Evolutionary conservation across 2,797 vertebrate species (phyloP).

Genomic region (Pseudomugil tenellus): DNA sequence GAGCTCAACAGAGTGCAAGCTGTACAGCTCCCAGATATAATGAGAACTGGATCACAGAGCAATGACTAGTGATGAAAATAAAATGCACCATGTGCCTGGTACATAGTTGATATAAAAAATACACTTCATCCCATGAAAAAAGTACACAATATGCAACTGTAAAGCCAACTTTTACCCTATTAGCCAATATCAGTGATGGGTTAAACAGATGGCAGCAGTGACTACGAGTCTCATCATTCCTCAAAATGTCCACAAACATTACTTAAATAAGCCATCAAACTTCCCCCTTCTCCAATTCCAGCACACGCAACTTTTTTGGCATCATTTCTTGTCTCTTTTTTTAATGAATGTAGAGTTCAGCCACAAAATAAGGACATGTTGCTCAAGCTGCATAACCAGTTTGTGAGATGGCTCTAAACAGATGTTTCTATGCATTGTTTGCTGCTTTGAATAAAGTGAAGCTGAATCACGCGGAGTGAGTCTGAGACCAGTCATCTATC

Average conservation of each 20-base stretch:
- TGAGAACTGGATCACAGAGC: slow-evolving; percentile 22
- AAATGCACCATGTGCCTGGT: background rate
- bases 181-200: slow-evolving; percentile 34
- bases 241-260: slow-evolving; percentile 74
- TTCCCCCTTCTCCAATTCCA: slow-evolving; percentile 59
- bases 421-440: slow-evolving; percentile 3
- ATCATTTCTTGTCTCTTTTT: slow-evolving; percentile 54
- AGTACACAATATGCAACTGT: background rate
- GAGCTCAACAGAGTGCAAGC: slow-evolving; percentile 42
- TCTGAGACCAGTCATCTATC: slow-evolving; percentile 1
- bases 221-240: slow-evolving; percentile 66
- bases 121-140: background rate
- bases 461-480: slow-evolving; percentile 3
- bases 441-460: slow-evolving; percentile 11
- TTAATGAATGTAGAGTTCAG: slow-evolving; percentile 24
- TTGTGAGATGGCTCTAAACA: slow-evolving; percentile 5
- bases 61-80: slow-evolving; percentile 14
- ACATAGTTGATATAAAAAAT: background rate
- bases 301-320: slow-evolving; percentile 64
- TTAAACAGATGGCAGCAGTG: slow-evolving; percentile 58
- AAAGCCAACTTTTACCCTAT: background rate
- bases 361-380: slow-evolving; percentile 7
- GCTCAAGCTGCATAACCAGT: background rate
- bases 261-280: slow-evolving; percentile 70
- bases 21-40: slow-evolving; percentile 35